Percentiles rank a stretch among this genome's conserved stretches.
These are phyloP conservation scores for Micrastur ruficollis DNA, from an alignment of 2,797 vertebrate species.

Conservation along the genomic window DNA sequence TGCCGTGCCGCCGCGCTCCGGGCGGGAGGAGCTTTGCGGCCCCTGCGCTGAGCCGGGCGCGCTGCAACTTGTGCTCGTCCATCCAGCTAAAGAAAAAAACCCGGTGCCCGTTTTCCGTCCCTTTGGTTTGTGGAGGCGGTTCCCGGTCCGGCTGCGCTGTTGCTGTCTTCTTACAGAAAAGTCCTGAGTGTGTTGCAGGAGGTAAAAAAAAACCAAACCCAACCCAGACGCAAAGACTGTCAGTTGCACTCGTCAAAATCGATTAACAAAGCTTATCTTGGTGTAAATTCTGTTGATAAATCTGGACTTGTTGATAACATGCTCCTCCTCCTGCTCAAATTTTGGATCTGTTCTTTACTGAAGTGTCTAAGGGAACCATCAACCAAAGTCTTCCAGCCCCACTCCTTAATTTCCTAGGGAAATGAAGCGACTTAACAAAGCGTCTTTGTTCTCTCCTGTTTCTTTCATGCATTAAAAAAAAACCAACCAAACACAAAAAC, in stretches of 20 bases:
- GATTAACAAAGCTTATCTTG: neutral
- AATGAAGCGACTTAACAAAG: neutral
- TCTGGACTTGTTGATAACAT: neutral
- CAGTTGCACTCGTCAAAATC: rapidly evolving
- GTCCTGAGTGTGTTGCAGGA: neutral
- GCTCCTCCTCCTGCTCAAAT: neutral
- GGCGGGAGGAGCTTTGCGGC: too few relatives aligned
- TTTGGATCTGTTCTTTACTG: neutral
- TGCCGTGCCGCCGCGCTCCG: too few relatives aligned
- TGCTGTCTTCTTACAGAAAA: neutral
- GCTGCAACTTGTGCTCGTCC: neutral
- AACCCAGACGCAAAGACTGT: neutral
- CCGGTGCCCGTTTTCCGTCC: rapidly evolving
- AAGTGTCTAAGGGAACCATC: neutral
- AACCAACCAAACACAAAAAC: neutral
- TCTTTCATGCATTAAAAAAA: neutral
- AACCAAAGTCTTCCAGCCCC: neutral
- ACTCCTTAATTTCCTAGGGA: neutral
- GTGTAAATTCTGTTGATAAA: neutral
- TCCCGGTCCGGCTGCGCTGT: neutral
- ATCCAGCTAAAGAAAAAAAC: rapidly evolving
- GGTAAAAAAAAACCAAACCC: neutral
- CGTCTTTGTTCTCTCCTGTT: neutral
- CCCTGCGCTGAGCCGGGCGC: rapidly evolving
- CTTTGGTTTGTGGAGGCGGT: rapidly evolving